Evolutionary conservation across 1,140 invertebrate genomes (phyloP).

Genomic region (Brachionus calyciflorus): DNA sequence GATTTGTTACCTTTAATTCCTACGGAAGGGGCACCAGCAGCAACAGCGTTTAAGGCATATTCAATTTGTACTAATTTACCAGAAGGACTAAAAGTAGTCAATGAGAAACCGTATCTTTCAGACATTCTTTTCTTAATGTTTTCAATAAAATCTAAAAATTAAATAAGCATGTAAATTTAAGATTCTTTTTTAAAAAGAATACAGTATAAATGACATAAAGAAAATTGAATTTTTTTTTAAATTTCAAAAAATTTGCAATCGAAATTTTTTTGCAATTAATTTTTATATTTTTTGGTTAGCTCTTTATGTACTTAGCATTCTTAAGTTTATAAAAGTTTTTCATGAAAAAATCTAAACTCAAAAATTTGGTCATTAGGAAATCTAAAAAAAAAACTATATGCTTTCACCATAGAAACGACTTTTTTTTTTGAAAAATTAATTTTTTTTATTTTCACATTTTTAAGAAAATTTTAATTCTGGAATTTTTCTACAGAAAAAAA

Average conservation of each 20-base stretch:
- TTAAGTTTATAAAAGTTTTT: slow-evolving; percentile 21
- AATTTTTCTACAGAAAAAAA: neutral
- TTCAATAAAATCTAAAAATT: neutral
- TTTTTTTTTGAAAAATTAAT: neutral
- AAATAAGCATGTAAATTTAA: neutral
- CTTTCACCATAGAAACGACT: neutral
- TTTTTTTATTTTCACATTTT: neutral
- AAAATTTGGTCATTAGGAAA: neutral
- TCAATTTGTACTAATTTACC: slow-evolving; percentile 99
- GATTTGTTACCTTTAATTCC: slow-evolving; percentile 78
- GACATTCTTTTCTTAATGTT: slow-evolving; percentile 62
- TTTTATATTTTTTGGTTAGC: neutral
- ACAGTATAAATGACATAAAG: slow-evolving; percentile 9
- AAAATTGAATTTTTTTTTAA: slow-evolving; percentile 14
- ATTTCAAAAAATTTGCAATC: neutral
- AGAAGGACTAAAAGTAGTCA: slow-evolving; percentile 97
- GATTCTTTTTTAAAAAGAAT: neutral
- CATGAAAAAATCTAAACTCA: neutral
- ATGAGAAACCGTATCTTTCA: slow-evolving; percentile 94
- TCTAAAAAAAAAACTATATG: neutral
- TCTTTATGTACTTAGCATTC: too few species aligned
- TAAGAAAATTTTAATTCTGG: neutral
- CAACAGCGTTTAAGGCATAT: slow-evolving; percentile 97
- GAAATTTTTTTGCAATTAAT: neutral
- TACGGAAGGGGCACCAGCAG: slow-evolving; percentile 94